phyloP scores from a whole-genome alignment of 1,140 invertebrate genomes.

The Achatina immaculata region DNA sequence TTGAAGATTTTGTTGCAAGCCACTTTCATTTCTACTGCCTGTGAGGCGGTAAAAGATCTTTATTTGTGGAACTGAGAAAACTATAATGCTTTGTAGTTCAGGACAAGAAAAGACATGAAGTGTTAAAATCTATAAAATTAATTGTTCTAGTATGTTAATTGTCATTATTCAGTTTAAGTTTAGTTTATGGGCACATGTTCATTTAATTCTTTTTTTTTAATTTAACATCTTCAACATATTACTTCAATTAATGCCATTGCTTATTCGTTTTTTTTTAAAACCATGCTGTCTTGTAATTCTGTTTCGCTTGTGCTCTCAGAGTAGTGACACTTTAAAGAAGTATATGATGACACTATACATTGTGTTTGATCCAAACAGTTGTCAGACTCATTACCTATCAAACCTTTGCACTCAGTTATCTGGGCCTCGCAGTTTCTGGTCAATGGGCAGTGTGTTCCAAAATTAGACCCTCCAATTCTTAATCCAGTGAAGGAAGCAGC shows the following conservation, averaged over 20 bases:
- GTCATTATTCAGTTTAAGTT: too few relatives aligned
- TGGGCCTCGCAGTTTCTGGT: constrained; percentile 33
- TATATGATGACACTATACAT: not conserved
- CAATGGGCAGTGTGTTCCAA: constrained; percentile 21
- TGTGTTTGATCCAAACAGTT: not conserved
- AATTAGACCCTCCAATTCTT: constrained; percentile 29
- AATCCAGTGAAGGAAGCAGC: constrained; percentile 25
- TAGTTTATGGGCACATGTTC: too few relatives aligned
- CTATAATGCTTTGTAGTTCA: not conserved
- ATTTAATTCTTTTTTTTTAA: too few relatives aligned
- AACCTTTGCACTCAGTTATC: constrained; percentile 34
- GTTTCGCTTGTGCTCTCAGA: too few relatives aligned
- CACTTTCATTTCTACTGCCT: not conserved
- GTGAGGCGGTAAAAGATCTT: not conserved
- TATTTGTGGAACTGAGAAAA: not conserved
- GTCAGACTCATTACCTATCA: constrained; percentile 35
- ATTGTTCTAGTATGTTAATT: too few relatives aligned
- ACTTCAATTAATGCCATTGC: too few relatives aligned
- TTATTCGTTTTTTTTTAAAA: too few relatives aligned
- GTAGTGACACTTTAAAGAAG: too few relatives aligned
- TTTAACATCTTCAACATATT: too few relatives aligned
- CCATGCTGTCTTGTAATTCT: too few relatives aligned
- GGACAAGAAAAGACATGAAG: too few relatives aligned
- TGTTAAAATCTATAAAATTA: too few relatives aligned
- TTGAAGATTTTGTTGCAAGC: not conserved